These are phyloP conservation scores for Deroptyus accipitrinus DNA, from an alignment of 2,113 vertebrate species.

Conservation along the genomic window DNA sequence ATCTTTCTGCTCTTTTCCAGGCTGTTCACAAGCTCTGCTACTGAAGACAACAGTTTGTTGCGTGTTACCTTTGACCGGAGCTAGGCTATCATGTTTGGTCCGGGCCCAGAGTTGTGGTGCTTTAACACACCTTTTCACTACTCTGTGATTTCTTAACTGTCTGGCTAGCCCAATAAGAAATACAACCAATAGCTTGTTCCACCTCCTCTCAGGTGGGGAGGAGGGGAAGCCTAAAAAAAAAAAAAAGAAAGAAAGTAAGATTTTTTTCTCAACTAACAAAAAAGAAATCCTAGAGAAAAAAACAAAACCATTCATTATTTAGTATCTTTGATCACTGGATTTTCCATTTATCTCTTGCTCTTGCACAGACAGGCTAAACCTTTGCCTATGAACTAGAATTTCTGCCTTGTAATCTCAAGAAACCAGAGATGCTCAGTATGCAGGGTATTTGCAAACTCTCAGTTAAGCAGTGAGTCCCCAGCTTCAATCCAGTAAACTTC, in stretches of 20 bases:
- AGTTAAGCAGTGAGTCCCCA: neutral
- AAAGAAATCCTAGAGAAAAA: accelerated
- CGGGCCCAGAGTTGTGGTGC: neutral
- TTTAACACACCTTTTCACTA: neutral
- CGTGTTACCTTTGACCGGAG: neutral
- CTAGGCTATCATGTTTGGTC: neutral
- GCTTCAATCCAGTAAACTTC: neutral
- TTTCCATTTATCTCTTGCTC: neutral
- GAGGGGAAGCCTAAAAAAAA: accelerated
- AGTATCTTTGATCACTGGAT: neutral
- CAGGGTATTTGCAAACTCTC: neutral
- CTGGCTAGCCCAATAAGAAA: neutral
- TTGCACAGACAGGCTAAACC: neutral
- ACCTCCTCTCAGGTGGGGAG: neutral
- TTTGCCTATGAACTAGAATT: neutral
- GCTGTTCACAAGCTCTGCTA: neutral
- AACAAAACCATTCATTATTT: neutral
- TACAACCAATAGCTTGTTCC: neutral
- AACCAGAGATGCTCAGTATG: neutral
- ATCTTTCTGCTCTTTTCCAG: neutral
- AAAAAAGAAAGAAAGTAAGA: no score
- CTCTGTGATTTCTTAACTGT: neutral
- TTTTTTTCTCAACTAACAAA: neutral
- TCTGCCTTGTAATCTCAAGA: neutral
- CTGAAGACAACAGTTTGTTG: neutral